A percentile compares a stretch with the other conserved stretches of the same genome.
phyloP scores from a whole-genome alignment of 1,140 invertebrate genomes.

The Metaphire vulgaris region DNA sequence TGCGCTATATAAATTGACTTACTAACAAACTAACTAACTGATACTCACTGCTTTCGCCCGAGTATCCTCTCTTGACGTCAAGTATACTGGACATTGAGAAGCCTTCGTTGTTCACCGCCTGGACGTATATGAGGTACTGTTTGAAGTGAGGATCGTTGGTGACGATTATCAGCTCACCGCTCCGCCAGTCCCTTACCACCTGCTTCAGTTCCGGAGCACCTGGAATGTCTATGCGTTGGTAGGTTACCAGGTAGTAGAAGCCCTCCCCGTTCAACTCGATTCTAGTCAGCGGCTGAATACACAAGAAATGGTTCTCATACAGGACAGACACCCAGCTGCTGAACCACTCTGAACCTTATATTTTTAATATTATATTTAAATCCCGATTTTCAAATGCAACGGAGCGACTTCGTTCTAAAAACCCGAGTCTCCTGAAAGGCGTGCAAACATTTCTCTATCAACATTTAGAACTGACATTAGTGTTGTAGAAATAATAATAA shows the following conservation, averaged over 20 bases:
- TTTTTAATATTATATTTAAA: too few relatives aligned
- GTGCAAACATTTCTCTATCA: too few relatives aligned
- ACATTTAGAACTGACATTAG: too few relatives aligned
- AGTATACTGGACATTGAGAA: background rate
- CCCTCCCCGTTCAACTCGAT: conserved; percentile 26
- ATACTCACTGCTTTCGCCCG: conserved; percentile 28
- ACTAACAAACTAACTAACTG: too few relatives aligned
- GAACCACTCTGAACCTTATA: too few relatives aligned
- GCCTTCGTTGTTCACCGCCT: conserved; percentile 17
- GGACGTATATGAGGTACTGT: conserved; percentile 20
- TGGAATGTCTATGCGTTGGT: conserved; percentile 4
- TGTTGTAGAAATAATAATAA: too few relatives aligned
- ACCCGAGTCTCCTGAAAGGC: too few relatives aligned
- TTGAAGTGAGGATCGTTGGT: conserved; percentile 14
- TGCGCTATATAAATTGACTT: too few relatives aligned
- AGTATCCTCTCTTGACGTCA: conserved; percentile 22
- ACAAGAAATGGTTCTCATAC: too few relatives aligned
- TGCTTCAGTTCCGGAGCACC: background rate
- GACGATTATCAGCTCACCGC: conserved; percentile 15
- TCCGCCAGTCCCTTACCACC: conserved; percentile 19
- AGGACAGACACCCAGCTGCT: too few relatives aligned
- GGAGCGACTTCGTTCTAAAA: too few relatives aligned
- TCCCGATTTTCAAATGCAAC: too few relatives aligned
- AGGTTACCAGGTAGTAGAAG: conserved; percentile 26
- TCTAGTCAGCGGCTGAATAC: conserved; percentile 15